Evolutionary conservation across 2,888 invertebrate species (phyloP), one percentile per base, ranked within the genome.

Genomic region (Drosophila bunnanda): DNA sequence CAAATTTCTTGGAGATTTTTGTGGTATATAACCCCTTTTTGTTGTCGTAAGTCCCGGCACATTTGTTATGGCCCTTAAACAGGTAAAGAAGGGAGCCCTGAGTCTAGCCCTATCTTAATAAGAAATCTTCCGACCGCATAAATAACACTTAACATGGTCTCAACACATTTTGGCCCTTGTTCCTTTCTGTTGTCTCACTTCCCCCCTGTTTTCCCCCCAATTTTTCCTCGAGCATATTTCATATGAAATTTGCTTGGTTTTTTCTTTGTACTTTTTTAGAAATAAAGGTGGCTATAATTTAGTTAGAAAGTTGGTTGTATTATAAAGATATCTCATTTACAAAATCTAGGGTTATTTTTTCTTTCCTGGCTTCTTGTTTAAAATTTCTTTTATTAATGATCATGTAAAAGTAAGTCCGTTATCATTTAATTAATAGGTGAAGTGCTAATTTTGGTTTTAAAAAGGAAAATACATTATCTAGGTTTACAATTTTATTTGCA

Each of bases 111-210:
- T 82, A 86, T 89, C 89, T 82, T 80, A 76, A 82, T 80, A 77
- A 74, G 78, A 89, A 83, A 88, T 88, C 89, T 83, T 55, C 44
- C 78, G 77, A 79, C 80, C 85, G 77, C 82, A 89, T 87, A 88
- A 90, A 88, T 80, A 87, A 80, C 82, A 76, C 76, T 86, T 82
- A 90, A 86, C 84, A 88, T 81, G 82, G 61, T 65, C 46, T 43
- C 53, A 50, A 65, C 64, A 55, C 56, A n/a, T 57, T 30, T 74
- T n/a, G 60, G 61, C 66, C 70, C 52, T 54, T 60, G 73, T 67
- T 72, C 53, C 67, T 66, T 60, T 62, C 56, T 53, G 62, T 62
- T 56, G 57, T 53, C 75, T 64, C 48, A 56, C 56, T 72, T 48
- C 53, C 48, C 55, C 36, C 22, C 52, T 32, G 28, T 20, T 15